Percentiles rank a stretch among this genome's conserved stretches.
Conservation (phyloP, 1,140 invertebrate species). For the Microplitis demolitor region DNA sequence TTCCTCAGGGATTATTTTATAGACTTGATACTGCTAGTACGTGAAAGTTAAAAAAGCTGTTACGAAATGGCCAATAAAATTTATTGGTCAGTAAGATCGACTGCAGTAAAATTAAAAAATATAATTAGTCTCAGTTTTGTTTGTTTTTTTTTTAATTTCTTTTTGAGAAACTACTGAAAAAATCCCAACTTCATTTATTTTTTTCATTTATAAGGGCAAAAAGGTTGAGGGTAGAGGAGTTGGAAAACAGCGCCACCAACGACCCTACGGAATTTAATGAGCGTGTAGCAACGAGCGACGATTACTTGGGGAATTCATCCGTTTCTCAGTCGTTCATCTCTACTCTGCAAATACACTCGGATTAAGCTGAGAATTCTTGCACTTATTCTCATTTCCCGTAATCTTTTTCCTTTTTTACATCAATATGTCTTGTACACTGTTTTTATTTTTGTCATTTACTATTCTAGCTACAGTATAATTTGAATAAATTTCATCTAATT, state of each 20-base stretch:
- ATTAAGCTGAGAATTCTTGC: neutral
- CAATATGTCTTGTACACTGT: neutral
- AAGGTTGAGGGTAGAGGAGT: neutral
- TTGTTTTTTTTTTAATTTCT: neutral
- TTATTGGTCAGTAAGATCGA: no score
- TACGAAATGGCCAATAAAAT: no score
- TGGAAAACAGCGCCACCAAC: neutral
- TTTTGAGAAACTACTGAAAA: neutral
- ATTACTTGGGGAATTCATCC: conserved; percentile 23
- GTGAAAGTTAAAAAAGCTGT: no score
- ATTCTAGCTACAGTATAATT: neutral
- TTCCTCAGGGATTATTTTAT: no score
- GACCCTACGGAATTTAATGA: conserved; percentile 24
- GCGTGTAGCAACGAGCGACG: conserved; percentile 24
- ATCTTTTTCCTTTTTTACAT: neutral
- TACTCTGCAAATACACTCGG: conserved; percentile 10
- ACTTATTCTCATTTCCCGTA: neutral
- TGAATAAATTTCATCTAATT: neutral
- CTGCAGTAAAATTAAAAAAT: neutral
- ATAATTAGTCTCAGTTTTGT: neutral
- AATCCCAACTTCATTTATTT: neutral
- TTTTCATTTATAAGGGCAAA: neutral
- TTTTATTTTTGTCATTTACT: neutral
- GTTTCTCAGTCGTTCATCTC: conserved; percentile 8
- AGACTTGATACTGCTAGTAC: no score